A percentile compares a stretch with the other conserved stretches of the same genome.
Evolutionary conservation across 2,797 vertebrate genomes (phyloP).

Genomic region (Allobates femoralis): DNA sequence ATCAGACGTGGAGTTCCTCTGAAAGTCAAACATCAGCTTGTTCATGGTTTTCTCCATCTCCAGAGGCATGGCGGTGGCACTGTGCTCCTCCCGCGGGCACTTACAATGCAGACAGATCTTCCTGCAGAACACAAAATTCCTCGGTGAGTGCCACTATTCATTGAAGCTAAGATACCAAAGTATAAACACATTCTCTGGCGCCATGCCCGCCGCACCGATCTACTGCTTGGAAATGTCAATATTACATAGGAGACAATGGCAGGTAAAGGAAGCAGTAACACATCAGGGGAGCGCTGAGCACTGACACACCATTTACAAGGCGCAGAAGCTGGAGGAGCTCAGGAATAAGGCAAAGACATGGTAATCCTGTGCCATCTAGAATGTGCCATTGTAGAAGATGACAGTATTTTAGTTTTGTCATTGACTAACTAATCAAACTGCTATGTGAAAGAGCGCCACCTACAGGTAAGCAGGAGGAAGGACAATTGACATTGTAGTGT

Average conservation of each 20-base stretch:
- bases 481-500: neutral
- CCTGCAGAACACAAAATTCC: slow-evolving; percentile 73
- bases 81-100: slow-evolving; percentile 97
- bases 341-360: neutral
- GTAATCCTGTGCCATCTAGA: neutral
- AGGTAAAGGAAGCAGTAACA: slow-evolving; percentile 1
- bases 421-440: neutral
- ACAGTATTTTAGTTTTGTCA: neutral
- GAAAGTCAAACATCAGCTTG: slow-evolving; percentile 99
- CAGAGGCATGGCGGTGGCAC: slow-evolving; percentile 91
- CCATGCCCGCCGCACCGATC: slow-evolving; percentile 58
- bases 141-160: slow-evolving; percentile 54
- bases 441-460: neutral
- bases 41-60: slow-evolving; percentile 99
- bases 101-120: slow-evolving; percentile 99
- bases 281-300: neutral
- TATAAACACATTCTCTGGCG: slow-evolving; percentile 68
- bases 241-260: slow-evolving; percentile 12
- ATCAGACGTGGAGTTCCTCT: slow-evolving; percentile 97
- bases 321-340: neutral
- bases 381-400: neutral
- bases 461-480: neutral
- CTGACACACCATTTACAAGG: neutral
- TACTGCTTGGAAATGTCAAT: slow-evolving; percentile 54
- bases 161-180: slow-evolving; percentile 61